Conservation (phyloP, 2,113 vertebrate species). For the Merops nubicus region DNA sequence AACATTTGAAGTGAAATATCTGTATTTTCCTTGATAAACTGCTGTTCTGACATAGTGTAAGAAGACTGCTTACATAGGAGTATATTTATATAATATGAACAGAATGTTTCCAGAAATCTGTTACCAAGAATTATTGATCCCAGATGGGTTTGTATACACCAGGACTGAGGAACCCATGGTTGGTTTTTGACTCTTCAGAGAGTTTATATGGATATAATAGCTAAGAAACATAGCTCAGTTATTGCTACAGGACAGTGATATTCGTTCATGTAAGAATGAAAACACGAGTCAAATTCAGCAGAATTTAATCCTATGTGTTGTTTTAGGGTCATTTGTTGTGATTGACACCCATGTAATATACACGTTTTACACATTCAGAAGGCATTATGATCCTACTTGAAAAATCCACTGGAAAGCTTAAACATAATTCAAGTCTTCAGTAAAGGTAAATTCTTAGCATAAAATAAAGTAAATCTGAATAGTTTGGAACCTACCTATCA, state of each 20-base stretch:
- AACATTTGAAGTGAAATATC: not conserved
- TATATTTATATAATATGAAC: not conserved
- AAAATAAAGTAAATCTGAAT: not conserved
- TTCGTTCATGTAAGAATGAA: not conserved
- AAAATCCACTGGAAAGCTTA: not conserved
- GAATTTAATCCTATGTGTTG: not conserved
- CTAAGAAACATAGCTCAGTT: not conserved
- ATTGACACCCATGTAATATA: not conserved
- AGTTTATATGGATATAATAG: not conserved
- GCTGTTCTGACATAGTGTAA: not conserved
- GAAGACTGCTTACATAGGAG: not conserved
- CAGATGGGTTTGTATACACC: not conserved
- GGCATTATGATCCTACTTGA: not conserved
- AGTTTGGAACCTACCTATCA: not conserved
- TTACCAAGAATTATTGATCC: not conserved
- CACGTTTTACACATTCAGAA: not conserved
- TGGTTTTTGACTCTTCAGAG: not conserved
- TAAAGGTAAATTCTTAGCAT: not conserved
- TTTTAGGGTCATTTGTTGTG: not conserved
- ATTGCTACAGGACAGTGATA: not conserved
- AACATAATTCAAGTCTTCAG: not conserved
- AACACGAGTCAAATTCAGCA: not conserved
- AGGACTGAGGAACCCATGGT: not conserved
- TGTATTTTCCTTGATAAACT: not conserved
- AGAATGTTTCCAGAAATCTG: not conserved